Evolutionary conservation across 2,797 vertebrate genomes (phyloP), one percentile per base, ranked within the genome.

Genomic region (Cuniculus paca): DNA sequence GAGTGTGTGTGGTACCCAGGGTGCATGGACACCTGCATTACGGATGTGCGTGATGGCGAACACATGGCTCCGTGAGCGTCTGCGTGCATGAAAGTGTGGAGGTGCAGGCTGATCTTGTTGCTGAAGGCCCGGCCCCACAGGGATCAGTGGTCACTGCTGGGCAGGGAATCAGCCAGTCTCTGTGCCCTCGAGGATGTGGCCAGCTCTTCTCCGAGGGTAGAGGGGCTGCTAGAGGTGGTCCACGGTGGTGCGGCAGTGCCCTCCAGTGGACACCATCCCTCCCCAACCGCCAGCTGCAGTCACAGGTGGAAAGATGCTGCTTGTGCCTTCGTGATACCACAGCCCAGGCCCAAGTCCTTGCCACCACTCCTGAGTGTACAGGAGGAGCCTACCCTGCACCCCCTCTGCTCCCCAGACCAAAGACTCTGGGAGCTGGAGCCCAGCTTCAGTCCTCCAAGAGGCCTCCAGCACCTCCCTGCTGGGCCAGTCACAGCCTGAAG

Each of bases 201-300:
- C 83, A 77, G 83, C 97, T 63, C 50, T 63, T 36, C 81, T 96
- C 93, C 34, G 58, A 65, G 28, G 97, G 89, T 42, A 72, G 80
- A 91, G 96, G 97, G 90, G 16, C 93, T 82, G 85, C 4, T 2
- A 0, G 72, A 68, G 0, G 60, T 31, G 63, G 96, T 96, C 90
- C 93, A 90, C 79, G 52, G 95, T 77, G 97, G 98, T 98, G 97
- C 98, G 97, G 74, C 96, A 98, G 97, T 98, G 98, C 99, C 99
- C 99, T 97, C 99, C 98, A 98, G 98, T 98, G 99, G 98, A 89
- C 97, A 98, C 39, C 34, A 91, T 48, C 50, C 75, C 19, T 39
- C 61, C 94, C 83, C 58, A 84, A 7, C 20, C 74, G 48, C 63
- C 63, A 82, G 74, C 11, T 61, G n/a, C n/a, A 75, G 17, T n/a